Percentiles rank a stretch among this genome's conserved stretches.
These are phyloP conservation scores for Aleadryas rufinucha DNA, from an alignment of 2,113 vertebrate genomes.

Conservation along the genomic window DNA sequence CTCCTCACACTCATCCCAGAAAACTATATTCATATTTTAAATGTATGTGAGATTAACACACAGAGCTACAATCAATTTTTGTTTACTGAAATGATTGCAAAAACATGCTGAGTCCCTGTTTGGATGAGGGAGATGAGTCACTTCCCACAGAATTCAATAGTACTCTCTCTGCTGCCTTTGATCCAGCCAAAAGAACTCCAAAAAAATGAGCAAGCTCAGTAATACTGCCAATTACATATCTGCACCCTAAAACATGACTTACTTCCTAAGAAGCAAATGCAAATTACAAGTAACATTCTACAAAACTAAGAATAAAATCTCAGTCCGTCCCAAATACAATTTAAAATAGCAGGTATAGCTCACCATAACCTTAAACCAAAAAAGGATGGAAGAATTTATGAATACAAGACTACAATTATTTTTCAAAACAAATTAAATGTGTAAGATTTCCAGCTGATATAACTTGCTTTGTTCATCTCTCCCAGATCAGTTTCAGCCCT, in stretches of 20 bases:
- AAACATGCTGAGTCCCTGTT: not conserved
- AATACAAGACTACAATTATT: not conserved
- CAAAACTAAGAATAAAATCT: not conserved
- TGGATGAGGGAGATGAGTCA: not conserved
- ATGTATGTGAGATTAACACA: rapidly evolving
- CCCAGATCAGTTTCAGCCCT: not conserved
- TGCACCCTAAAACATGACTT: not conserved
- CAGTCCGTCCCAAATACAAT: not conserved
- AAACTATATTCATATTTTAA: not conserved
- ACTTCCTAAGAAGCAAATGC: not conserved
- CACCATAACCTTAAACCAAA: not conserved
- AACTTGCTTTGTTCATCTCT: not conserved
- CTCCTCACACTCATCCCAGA: rapidly evolving
- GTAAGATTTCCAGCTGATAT: not conserved
- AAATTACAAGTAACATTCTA: not conserved
- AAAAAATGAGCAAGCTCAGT: not conserved
- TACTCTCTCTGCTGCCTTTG: not conserved
- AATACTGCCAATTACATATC: not conserved
- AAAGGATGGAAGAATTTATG: not conserved
- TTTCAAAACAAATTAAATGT: not conserved
- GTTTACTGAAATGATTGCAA: not conserved
- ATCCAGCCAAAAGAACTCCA: not conserved
- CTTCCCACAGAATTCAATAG: not conserved
- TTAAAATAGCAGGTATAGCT: not conserved
- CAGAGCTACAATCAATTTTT: not conserved